These are phyloP conservation scores for Reticulitermes speratus DNA, from an alignment of 1,140 invertebrate genomes.

Conservation along the genomic window DNA sequence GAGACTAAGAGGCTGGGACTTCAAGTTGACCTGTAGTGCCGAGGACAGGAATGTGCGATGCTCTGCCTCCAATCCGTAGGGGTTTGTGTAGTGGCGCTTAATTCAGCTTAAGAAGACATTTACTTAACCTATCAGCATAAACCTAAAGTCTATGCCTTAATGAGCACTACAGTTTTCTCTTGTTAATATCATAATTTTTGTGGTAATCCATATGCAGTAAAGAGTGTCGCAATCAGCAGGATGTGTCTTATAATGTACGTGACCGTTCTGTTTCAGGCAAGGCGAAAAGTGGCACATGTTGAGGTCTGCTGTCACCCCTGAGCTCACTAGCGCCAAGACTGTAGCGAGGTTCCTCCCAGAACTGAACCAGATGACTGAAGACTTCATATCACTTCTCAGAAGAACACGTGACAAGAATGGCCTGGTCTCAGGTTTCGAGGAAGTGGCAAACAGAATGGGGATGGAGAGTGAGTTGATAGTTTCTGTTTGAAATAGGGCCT, in stretches of 20 bases:
- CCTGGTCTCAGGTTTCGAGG: conserved; percentile 63
- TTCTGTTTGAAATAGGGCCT: no score
- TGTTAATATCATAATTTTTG: background rate
- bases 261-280: conserved; percentile 55
- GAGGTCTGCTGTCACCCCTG: conserved; percentile 69
- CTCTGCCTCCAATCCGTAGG: no score
- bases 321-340: conserved; percentile 73
- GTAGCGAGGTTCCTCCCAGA: conserved; percentile 75
- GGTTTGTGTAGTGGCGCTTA: no score
- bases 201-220: background rate
- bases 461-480: conserved; percentile 65
- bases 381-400: conserved; percentile 69
- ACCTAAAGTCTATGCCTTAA: background rate
- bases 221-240: conserved; percentile 31
- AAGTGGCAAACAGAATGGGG: conserved; percentile 72
- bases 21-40: no score
- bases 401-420: conserved; percentile 51
- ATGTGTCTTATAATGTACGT: no score
- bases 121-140: background rate
- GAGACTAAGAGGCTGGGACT: no score
- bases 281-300: conserved; percentile 78
- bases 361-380: conserved; percentile 73
- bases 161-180: background rate
- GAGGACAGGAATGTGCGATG: no score
- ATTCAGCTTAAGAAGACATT: no score